phyloP scores from a whole-genome alignment of 2,113 vertebrate species.

The Nibea coibor region DNA sequence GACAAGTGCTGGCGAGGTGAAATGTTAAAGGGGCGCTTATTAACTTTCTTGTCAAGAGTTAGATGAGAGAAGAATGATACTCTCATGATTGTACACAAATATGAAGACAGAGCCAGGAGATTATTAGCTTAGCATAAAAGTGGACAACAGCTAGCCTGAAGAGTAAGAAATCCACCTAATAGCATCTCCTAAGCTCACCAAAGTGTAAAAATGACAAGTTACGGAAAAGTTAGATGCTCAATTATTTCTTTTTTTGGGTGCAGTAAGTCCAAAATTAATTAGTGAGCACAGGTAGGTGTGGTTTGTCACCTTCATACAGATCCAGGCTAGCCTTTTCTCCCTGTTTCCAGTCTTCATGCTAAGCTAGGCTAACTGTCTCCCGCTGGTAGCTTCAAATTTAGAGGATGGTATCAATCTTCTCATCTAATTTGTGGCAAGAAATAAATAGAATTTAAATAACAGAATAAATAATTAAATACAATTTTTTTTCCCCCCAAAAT shows the following conservation, averaged over 20 bases:
- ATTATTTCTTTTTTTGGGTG: background rate
- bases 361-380: background rate
- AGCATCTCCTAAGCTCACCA: background rate
- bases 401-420: background rate
- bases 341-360: background rate
- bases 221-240: background rate
- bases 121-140: background rate
- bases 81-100: background rate
- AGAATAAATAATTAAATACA: too few relatives aligned
- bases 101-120: background rate
- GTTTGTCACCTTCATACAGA: background rate
- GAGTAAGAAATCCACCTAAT: background rate
- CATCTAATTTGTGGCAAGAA: background rate
- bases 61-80: background rate
- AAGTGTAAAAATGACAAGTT: background rate
- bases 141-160: background rate
- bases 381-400: background rate
- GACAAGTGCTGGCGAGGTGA: background rate
- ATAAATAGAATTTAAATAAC: background rate
- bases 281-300: background rate
- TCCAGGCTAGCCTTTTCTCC: background rate
- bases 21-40: slow-evolving; percentile 21
- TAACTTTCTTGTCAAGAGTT: background rate
- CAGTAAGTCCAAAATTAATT: background rate
- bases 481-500: slow-evolving; percentile 24